Percentiles rank a stretch among this genome's conserved stretches.
phyloP scores from a whole-genome alignment of 2,888 invertebrate genomes.

The Machimus rusticus region DNA sequence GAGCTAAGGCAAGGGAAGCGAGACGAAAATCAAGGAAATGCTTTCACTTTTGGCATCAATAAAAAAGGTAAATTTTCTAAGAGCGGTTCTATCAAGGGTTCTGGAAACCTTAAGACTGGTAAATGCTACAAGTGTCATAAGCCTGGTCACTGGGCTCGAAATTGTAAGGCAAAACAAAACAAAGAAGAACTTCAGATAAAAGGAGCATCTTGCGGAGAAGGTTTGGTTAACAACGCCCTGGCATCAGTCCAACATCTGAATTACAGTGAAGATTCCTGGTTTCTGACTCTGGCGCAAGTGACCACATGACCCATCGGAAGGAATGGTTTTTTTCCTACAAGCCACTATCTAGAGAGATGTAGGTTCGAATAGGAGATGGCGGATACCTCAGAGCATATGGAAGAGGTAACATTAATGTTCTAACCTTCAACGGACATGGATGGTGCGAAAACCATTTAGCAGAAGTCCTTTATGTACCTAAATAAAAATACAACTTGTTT shows the following conservation, averaged over 20 bases:
- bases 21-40: too few relatives aligned
- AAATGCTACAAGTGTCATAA: too few relatives aligned
- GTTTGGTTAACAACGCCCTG: background rate
- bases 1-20: too few relatives aligned
- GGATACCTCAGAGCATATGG: conserved; percentile 37
- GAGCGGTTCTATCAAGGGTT: too few relatives aligned
- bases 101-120: too few relatives aligned
- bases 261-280: conserved; percentile 18
- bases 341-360: conserved; percentile 18
- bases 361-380: conserved; percentile 43
- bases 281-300: conserved; percentile 45
- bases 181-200: background rate
- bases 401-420: conserved; percentile 36
- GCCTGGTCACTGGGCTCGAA: too few relatives aligned
- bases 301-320: conserved; percentile 38
- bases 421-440: conserved; percentile 42
- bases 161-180: too few relatives aligned
- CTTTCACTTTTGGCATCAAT: too few relatives aligned
- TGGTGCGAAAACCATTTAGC: background rate
- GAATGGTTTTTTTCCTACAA: background rate
- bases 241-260: conserved; percentile 9
- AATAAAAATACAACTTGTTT: background rate
- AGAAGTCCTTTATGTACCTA: background rate
- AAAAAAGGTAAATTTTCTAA: too few relatives aligned
- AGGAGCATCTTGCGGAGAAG: background rate